Base-by-base conservation (phyloP, 1,140 invertebrate species). In the Tetramorium alpestre region DNA sequence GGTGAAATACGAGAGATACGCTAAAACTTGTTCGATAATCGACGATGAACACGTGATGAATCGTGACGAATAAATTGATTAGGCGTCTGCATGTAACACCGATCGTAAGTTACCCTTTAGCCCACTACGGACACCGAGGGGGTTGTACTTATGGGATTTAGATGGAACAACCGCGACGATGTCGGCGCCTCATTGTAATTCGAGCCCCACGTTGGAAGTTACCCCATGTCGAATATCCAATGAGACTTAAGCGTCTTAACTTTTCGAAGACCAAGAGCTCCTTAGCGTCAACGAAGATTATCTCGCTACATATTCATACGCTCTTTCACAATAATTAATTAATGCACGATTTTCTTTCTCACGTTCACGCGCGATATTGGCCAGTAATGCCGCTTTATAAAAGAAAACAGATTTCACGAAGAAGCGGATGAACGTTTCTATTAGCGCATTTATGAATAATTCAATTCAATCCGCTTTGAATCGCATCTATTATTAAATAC, bases 171-270 rank as follows among this genome's bases (percentile, higher is more conserved):
- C 69, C 54, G 51, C 62, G 60, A 58, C 80, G 54, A 73, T 18
- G 54, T 22, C 51, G 25, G 13, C 54, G 54, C 69, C 28, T 84
- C 69, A 84, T 84, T 84, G 69, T 84, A 84, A 84, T 84, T 84
- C 69, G 69, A 84, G 56, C 41, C 7, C 13, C 25, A 58, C 13
- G 67, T 84, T 60, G 54, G 7, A 82, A 84, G 80, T 84, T 84
- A 84, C 41, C 41, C 56, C 41, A 41, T 73, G 69, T 84, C 80
- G 69, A 73, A 84, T 84, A 84, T 73, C 69, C 80, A 73, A 84
- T 84, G 69, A 75, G 80, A 58, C 54, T 84, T 84, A 84, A 84
- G 69, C 54, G 33, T 84, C 80, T 84, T 75, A 75, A 84, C 69
- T 44, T 33, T 28, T 60, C 25, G 13, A 73, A 60, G 41, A 60